Conservation (phyloP, 2,113 vertebrate species). For the Mellivora capensis region DNA sequence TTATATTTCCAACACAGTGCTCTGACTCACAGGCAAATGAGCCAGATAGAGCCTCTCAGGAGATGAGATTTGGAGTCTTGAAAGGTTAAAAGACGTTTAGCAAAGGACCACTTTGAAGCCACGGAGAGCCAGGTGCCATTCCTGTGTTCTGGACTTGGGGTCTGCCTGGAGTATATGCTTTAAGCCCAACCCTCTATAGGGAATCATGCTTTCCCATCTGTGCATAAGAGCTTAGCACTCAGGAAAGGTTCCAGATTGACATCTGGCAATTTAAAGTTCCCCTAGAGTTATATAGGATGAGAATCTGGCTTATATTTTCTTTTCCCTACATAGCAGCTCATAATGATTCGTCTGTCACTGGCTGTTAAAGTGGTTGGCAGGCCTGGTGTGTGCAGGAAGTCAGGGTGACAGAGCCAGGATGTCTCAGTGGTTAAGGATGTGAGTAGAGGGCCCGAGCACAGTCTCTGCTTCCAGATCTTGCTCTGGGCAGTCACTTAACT, state of each 20-base stretch:
- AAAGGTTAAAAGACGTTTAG: constrained; percentile 25
- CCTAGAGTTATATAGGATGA: constrained; percentile 60
- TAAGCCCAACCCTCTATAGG: background rate
- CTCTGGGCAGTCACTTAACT: background rate
- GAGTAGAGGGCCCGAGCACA: background rate
- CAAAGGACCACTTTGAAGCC: background rate
- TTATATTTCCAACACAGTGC: background rate
- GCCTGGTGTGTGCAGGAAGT: background rate
- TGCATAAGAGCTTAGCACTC: constrained; percentile 15
- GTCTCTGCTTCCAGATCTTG: background rate
- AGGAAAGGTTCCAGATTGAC: constrained; percentile 71
- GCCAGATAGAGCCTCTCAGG: background rate
- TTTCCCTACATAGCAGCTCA: constrained; percentile 52
- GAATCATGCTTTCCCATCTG: constrained; percentile 10
- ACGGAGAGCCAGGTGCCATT: background rate
- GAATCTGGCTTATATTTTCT: constrained; percentile 65
- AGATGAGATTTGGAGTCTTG: background rate
- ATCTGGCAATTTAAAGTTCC: constrained; percentile 67
- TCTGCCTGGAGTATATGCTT: background rate
- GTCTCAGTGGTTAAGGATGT: constrained; percentile 32
- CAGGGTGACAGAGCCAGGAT: constrained; percentile 13
- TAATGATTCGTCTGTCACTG: constrained; percentile 59
- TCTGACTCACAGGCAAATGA: constrained; percentile 29
- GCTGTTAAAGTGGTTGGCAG: constrained; percentile 52
- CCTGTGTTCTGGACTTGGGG: background rate